Evolutionary conservation across 1,140 invertebrate species (phyloP).

Genomic region (Microvelia longipes): DNA sequence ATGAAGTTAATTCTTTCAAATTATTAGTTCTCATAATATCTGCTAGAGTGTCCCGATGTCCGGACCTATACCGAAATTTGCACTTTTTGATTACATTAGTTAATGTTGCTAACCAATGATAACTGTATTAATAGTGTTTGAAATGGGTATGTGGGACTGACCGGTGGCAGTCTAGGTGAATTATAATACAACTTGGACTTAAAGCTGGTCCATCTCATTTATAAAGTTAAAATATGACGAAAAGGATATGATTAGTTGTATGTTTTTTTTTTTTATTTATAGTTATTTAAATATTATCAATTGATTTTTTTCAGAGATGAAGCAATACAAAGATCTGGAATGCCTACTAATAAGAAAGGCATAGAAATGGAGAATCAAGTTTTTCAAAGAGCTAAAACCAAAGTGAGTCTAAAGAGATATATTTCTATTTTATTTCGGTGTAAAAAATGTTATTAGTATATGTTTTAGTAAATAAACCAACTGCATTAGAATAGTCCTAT

Average conservation of each 20-base stretch:
- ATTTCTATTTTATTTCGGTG: neutral
- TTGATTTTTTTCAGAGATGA: constrained; percentile 53
- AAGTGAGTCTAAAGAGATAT: constrained; percentile 40
- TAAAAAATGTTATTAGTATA: neutral
- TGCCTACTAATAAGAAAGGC: constrained; percentile 64
- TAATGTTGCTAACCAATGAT: no score
- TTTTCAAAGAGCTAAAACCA: constrained; percentile 71
- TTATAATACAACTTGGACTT: neutral
- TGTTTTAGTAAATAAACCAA: neutral
- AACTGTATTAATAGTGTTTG: no score
- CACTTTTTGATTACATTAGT: no score
- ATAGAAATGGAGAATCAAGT: constrained; percentile 89
- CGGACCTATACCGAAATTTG: no score
- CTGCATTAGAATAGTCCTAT: no score
- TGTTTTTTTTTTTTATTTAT: neutral
- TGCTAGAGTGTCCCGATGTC: no score
- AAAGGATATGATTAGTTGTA: neutral
- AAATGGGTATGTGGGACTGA: no score
- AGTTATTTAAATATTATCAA: constrained; percentile 2
- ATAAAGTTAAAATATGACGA: neutral
- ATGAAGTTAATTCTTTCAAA: no score
- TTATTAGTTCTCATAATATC: no score
- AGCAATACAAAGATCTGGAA: constrained; percentile 62
- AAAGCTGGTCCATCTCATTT: neutral
- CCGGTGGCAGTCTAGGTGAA: no score